Evolutionary conservation across 2,113 vertebrate genomes (phyloP).

Genomic region (Catagonus wagneri): DNA sequence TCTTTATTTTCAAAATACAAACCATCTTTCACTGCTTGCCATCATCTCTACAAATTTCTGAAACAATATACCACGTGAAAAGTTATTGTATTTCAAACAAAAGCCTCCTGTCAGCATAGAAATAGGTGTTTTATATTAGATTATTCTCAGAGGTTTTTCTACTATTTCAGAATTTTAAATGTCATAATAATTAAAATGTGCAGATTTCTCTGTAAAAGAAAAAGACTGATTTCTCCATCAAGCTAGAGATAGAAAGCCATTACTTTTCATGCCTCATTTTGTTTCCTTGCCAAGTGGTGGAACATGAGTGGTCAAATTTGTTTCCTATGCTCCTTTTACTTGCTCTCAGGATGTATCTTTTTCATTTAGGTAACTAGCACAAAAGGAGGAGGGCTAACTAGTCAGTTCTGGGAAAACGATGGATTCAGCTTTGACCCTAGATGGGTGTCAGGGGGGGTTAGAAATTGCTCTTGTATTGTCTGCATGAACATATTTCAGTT

Average conservation of each 20-base stretch:
- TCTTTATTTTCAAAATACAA: slow-evolving; percentile 15
- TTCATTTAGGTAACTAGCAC: not conserved
- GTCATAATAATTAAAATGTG: not conserved
- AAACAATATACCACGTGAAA: not conserved
- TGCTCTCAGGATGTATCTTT: not conserved
- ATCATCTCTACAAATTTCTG: not conserved
- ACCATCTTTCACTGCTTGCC: not conserved
- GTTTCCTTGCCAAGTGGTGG: not conserved
- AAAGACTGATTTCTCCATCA: not conserved
- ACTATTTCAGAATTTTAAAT: slow-evolving; percentile 23
- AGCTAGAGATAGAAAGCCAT: not conserved
- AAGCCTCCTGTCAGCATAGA: not conserved
- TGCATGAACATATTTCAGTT: not conserved
- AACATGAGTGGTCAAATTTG: not conserved
- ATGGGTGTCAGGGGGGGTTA: not conserved
- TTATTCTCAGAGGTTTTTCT: slow-evolving; percentile 30
- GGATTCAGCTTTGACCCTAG: not conserved
- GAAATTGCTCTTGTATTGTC: not conserved
- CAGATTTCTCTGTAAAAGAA: not conserved
- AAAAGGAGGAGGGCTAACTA: not conserved
- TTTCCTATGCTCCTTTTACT: not conserved
- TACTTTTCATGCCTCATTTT: not conserved
- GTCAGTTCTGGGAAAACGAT: not conserved
- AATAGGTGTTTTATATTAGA: slow-evolving; percentile 9
- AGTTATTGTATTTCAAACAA: slow-evolving; percentile 37